Percentiles rank a stretch among this genome's conserved stretches.
Conservation (phyloP, 2,113 vertebrate genomes). For the Fregata magnificens region DNA sequence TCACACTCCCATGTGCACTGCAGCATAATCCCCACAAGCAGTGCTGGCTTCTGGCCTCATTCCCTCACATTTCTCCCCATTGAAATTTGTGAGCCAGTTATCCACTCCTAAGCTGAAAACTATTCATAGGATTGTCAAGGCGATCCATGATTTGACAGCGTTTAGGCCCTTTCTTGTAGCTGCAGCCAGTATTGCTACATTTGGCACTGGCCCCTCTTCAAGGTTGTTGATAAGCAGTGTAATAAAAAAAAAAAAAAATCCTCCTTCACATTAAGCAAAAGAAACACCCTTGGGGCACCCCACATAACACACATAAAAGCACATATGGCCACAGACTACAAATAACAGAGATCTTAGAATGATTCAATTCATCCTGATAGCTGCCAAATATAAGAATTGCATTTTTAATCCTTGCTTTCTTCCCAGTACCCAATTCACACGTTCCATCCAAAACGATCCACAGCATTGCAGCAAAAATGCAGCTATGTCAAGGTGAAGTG, state of each 20-base stretch:
- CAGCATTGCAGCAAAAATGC: neutral
- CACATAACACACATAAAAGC: neutral
- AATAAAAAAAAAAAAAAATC: neutral
- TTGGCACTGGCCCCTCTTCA: neutral
- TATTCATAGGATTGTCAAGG: neutral
- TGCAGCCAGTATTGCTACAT: neutral
- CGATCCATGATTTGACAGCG: neutral
- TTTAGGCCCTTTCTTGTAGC: neutral
- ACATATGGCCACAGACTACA: neutral
- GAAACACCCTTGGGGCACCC: neutral
- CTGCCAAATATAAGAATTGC: neutral
- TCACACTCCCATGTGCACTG: neutral
- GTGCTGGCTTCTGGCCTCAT: neutral
- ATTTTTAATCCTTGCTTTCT: neutral
- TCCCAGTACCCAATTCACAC: neutral
- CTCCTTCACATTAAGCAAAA: neutral
- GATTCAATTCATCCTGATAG: neutral
- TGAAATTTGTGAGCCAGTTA: slow-evolving; percentile 7
- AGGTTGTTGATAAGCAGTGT: neutral
- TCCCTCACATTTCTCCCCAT: neutral
- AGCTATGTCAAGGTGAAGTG: neutral
- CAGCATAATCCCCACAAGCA: neutral
- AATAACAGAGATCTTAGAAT: neutral
- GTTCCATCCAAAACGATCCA: neutral
- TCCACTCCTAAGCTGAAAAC: neutral